Evolutionary conservation across 2,113 vertebrate genomes (phyloP).

Genomic region (Colossoma macropomum): DNA sequence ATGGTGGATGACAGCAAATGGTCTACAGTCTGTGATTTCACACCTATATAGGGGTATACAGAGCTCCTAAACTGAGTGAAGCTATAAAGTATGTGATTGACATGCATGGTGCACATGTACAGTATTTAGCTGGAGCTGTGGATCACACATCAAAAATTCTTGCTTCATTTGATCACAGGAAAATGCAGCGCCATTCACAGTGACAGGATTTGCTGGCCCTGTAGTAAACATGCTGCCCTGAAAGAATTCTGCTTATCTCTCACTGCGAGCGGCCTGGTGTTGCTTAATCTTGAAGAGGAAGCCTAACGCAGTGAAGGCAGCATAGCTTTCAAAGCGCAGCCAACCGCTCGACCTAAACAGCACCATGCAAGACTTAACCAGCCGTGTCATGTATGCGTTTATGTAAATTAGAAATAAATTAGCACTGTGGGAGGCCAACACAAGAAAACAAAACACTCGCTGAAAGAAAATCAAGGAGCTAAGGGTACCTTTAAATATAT

Average conservation of each 20-base stretch:
- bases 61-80: neutral
- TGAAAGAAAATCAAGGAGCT: neutral
- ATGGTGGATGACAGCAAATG: neutral
- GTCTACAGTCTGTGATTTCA: neutral
- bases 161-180: neutral
- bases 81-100: neutral
- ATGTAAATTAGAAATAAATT: constrained; percentile 9
- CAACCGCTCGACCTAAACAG: neutral
- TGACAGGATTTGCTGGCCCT: constrained; percentile 14
- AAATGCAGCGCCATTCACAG: neutral
- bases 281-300: neutral
- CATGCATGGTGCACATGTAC: neutral
- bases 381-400: neutral
- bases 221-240: neutral
- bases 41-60: neutral
- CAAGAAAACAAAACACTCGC: neutral
- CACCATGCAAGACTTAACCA: neutral
- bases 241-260: constrained; percentile 9
- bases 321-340: neutral
- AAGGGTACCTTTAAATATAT: neutral
- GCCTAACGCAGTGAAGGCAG: neutral
- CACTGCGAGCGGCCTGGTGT: neutral
- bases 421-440: neutral
- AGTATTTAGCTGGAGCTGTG: neutral
- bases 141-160: neutral